phyloP scores from a whole-genome alignment of 2,113 vertebrate species.

The Turnix velox region DNA sequence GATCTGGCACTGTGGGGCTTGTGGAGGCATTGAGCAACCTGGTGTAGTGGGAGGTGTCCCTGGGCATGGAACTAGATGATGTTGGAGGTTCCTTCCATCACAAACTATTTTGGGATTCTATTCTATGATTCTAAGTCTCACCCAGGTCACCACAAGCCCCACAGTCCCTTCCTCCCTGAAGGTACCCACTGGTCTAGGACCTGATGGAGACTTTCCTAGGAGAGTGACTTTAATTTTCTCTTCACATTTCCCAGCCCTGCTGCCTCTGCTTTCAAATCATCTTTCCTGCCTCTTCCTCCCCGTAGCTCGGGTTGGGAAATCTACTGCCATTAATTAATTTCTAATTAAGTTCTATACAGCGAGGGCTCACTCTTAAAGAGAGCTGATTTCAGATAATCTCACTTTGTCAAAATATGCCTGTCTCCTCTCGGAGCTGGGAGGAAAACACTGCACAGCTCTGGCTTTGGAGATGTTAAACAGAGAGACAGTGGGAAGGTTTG shows the following conservation, averaged over 20 bases:
- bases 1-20: rapidly evolving
- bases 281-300: not conserved
- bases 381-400: slow-evolving; percentile 12
- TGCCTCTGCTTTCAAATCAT: not conserved
- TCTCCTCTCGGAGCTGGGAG: not conserved
- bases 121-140: no score
- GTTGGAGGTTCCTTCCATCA: no score
- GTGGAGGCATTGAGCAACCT: no score
- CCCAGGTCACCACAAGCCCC: no score
- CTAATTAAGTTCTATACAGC: slow-evolving; percentile 21
- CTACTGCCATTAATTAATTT: slow-evolving; percentile 35
- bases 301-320: not conserved
- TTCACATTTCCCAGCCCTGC: rapidly evolving
- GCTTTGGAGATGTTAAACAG: not conserved
- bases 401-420: slow-evolving; percentile 24
- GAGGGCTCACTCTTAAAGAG: not conserved
- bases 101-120: no score
- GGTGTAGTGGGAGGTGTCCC: no score
- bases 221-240: not conserved
- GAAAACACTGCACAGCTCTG: not conserved
- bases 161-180: no score
- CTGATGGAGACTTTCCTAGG: not conserved
- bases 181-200: rapidly evolving
- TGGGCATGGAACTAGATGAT: no score
- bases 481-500: not conserved